Base-by-base conservation (phyloP, 1,140 invertebrate genomes). In the Philopotamus ludificatus region DNA sequence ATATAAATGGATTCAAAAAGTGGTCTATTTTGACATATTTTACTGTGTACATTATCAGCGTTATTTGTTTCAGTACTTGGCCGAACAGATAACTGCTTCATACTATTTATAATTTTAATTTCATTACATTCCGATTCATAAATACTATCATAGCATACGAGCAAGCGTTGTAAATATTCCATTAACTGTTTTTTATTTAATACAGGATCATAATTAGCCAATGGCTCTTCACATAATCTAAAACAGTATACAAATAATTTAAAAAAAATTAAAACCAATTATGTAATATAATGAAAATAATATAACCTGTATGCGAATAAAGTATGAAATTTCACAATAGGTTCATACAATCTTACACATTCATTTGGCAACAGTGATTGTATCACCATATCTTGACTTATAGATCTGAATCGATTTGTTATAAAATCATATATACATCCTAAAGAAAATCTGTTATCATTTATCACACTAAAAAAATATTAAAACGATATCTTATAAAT, bases 1-100 rank as follows among this genome's bases (percentile, higher is more conserved):
- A 87, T 74, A 71, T 87, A 86, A 9, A 86, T 71, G 44, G 79
- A 77, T 72, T 88, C 86, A 20, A 81, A 62, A 1, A 79, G 66
- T 0, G 72, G 67, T 61, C 73, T 70, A 61, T 79, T 75, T 71
- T 34, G 12, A 7, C 28, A 34, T n/a, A n/a, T n/a, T n/a, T n/a
- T n/a, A n/a, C n/a, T n/a, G n/a, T n/a, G n/a, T n/a, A n/a, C n/a
- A n/a, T n/a, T n/a, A n/a, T n/a, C n/a, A n/a, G n/a, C n/a, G n/a
- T n/a, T n/a, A n/a, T n/a, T n/a, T n/a, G n/a, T n/a, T n/a, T n/a
- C n/a, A n/a, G n/a, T n/a, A n/a, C n/a, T n/a, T n/a, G n/a, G n/a
- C n/a, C n/a, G n/a, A n/a, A n/a, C n/a, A n/a, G n/a, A n/a, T n/a
- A n/a, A n/a, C n/a, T n/a, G n/a, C 28, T 34, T 34, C 12, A 67